Conservation (phyloP, 2,113 vertebrate genomes). For the Piprites chloris region DNA sequence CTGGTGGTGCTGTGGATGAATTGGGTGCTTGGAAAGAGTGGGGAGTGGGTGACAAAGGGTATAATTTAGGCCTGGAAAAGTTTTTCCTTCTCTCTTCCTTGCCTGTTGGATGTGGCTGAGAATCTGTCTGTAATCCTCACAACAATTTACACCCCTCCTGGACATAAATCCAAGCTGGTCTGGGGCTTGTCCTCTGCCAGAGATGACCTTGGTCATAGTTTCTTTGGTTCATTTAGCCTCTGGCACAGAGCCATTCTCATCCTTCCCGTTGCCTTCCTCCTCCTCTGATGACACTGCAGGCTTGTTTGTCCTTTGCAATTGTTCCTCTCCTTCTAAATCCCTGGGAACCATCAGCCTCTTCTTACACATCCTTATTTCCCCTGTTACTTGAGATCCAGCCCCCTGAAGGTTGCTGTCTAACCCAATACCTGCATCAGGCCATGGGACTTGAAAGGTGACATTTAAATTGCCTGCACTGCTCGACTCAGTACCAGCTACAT, state of each 20-base stretch:
- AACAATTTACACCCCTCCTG: background rate
- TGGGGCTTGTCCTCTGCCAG: background rate
- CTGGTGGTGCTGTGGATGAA: background rate
- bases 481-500: background rate
- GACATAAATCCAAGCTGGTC: conserved; percentile 2
- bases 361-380: background rate
- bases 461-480: background rate
- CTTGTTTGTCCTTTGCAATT: background rate
- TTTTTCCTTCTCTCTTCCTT: background rate
- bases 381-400: background rate
- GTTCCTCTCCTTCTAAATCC: background rate
- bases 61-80: background rate
- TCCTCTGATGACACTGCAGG: background rate
- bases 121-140: background rate
- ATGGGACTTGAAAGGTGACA: background rate
- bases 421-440: background rate
- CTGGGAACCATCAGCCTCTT: background rate
- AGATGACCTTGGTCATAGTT: background rate
- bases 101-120: background rate
- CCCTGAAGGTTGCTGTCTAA: background rate
- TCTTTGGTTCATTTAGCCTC: background rate
- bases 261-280: background rate
- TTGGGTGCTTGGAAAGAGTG: background rate
- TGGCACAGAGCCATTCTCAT: background rate
- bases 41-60: background rate